phyloP scores from a whole-genome alignment of 2,797 vertebrate genomes.

The Sebastolobus altivelis region DNA sequence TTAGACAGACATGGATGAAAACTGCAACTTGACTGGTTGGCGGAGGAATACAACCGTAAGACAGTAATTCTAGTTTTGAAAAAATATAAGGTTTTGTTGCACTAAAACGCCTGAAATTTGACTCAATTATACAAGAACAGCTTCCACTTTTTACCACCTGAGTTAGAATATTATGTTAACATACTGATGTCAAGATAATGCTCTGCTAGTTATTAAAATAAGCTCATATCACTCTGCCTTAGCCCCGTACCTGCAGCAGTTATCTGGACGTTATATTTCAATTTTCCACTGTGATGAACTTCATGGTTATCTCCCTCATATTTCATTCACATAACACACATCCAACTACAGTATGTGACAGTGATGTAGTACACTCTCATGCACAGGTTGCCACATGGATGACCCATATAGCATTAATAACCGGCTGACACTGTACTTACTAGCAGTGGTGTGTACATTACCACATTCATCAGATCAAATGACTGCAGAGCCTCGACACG shows the following conservation, averaged over 20 bases:
- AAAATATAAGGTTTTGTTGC: not conserved
- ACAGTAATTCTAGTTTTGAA: too few species aligned
- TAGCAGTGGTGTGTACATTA: not conserved
- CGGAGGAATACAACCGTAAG: too few species aligned
- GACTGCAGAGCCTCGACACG: constrained; percentile 1
- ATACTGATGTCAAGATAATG: not conserved
- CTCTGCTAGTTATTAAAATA: not conserved
- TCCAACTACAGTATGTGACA: not conserved
- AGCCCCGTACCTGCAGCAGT: not conserved
- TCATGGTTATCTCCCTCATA: not conserved
- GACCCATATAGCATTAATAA: constrained; percentile 10
- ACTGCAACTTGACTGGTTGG: too few species aligned
- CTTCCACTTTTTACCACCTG: not conserved
- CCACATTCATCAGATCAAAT: constrained; percentile 31
- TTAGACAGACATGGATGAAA: too few species aligned
- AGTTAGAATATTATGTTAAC: not conserved
- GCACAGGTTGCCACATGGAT: constrained; percentile 1
- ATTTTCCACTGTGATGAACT: not conserved
- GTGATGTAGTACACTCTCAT: not conserved
- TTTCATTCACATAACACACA: not conserved
- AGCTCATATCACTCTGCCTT: not conserved
- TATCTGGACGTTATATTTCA: not conserved
- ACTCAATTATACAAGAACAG: not conserved
- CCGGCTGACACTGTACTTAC: not conserved
- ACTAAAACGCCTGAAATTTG: not conserved